Evolutionary conservation across 1,140 invertebrate species (phyloP), one percentile per base, ranked within the genome.

Genomic region (Ylistrum balloti): DNA sequence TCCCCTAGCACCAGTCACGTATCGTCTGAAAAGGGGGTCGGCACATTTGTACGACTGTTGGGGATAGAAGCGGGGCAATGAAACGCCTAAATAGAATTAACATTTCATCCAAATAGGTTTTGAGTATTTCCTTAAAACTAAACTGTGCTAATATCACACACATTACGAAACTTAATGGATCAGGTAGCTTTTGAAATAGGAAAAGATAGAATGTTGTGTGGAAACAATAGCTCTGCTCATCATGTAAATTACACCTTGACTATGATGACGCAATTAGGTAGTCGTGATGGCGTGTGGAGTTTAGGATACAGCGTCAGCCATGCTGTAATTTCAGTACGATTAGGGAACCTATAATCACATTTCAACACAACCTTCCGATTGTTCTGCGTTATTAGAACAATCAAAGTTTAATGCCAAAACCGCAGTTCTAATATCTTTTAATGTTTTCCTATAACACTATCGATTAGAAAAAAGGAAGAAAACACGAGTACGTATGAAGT

Each of bases 1-100:
- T 74, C 56, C 56, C 56, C 3, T 28, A 74, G 56, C 56, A 74
- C 56, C 56, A 74, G 56, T 28, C 56, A 74, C n/a, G 13, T 74
- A 74, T 28, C 56, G 56, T 5, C 56, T 74, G 56, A 74, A 74
- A 74, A 74, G 56, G 56, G 56, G 56, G 56, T 74, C 56, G 22
- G 22, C 56, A 74, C 56, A 28, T 74, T 28, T 28, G 22, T 17
- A 74, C 56, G 56, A 74, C 56, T 74, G 56, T n/a, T 28, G 56
- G 56, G 56, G 56, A 74, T 74, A 74, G 22, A 74, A 5, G 11
- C 56, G 56, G 56, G 56, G 22, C 56, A 74, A 74, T 74, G 56
- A 74, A 74, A 74, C 56, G 56, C 56, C 56, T 74, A 74, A 74
- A 74, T 74, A 74, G 56, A 74, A 74, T 74, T 74, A 74, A 74